A percentile compares a stretch with the other conserved stretches of the same genome.
These are phyloP conservation scores for human (Homo sapiens) DNA, from an alignment of 2,113 vertebrate species.

Conservation along the genomic window DNA sequence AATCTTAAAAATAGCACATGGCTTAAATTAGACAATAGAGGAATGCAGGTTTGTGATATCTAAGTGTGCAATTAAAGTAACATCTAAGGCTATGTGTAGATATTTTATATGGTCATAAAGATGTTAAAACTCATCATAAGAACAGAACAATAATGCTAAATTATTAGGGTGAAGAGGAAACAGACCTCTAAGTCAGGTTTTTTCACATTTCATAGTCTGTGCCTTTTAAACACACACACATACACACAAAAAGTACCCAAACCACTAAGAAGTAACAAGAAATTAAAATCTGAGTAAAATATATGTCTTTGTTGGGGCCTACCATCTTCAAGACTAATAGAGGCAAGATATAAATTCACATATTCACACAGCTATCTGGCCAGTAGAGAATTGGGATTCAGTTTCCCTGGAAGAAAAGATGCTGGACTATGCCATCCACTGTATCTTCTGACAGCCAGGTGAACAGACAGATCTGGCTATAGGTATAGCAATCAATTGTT, in stretches of 20 bases:
- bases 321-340: constrained; percentile 70
- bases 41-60: constrained; percentile 71
- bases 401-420: constrained; percentile 78
- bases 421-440: constrained; percentile 78
- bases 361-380: constrained; percentile 75
- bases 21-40: constrained; percentile 69
- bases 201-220: constrained; percentile 70
- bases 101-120: constrained; percentile 67
- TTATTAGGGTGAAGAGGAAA: constrained; percentile 64
- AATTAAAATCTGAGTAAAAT: constrained; percentile 63
- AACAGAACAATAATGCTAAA: constrained; percentile 70
- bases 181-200: constrained; percentile 61
- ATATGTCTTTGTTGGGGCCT: constrained; percentile 71
- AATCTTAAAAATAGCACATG: constrained; percentile 49
- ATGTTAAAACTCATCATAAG: constrained; percentile 65
- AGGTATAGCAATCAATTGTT: constrained; percentile 62
- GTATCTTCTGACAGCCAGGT: constrained; percentile 79
- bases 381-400: constrained; percentile 79
- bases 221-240: constrained; percentile 72
- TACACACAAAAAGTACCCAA: constrained; percentile 74
- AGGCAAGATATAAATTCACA: constrained; percentile 71
- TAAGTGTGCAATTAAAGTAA: constrained; percentile 64
- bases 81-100: constrained; percentile 66
- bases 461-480: constrained; percentile 77
- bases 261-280: constrained; percentile 56